Evolutionary conservation across 2,797 vertebrate genomes (phyloP), one percentile per base, ranked within the genome.

Genomic region (Siniperca scherzeri): DNA sequence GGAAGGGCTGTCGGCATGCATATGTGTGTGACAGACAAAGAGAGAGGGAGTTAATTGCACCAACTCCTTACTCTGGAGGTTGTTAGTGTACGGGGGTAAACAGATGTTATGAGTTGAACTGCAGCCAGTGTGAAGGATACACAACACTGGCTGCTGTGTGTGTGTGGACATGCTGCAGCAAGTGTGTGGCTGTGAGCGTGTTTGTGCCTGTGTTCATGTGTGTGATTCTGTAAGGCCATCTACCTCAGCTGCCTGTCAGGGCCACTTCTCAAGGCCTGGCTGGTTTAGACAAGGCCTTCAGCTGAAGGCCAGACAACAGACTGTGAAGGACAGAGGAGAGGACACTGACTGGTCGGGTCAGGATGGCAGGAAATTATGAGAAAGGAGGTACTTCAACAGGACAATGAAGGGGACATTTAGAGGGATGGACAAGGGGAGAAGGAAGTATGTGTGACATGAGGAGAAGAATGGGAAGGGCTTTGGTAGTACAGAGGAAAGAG

Each of bases 31-130:
- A 74, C 48, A 74, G 52, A 81, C 72, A 85, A 68, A 87, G 78
- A 68, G 70, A 87, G 80, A 87, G 74, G 21, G 69, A 89, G 83
- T 85, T 90, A 89, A 92, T 90, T 91, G 80, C 76, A 78, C 70
- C 74, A 52, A 76, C 85, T 85, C 74, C 70, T 87, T 85, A 70
- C 80, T 86, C 83, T 87, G 72, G 81, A 85, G 81, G 86, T 85
- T 83, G 72, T 85, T 80, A 83, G 56, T 74, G 40, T 84, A 87
- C 55, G 44, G 73, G 78, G 77, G 80, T 90, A 88, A 94, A 89
- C 91, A 92, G 82, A 86, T 94, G 91, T 92, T 92, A 91, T 87
- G 81, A 88, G 80, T 88, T 92, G 91, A 93, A 89, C 80, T 80
- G 60, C 67, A 87, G 92, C 92, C 92, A 93, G 61, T 77, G 86